These are phyloP conservation scores for Lucifuga dentata DNA, from an alignment of 2,113 vertebrate species.

Conservation along the genomic window DNA sequence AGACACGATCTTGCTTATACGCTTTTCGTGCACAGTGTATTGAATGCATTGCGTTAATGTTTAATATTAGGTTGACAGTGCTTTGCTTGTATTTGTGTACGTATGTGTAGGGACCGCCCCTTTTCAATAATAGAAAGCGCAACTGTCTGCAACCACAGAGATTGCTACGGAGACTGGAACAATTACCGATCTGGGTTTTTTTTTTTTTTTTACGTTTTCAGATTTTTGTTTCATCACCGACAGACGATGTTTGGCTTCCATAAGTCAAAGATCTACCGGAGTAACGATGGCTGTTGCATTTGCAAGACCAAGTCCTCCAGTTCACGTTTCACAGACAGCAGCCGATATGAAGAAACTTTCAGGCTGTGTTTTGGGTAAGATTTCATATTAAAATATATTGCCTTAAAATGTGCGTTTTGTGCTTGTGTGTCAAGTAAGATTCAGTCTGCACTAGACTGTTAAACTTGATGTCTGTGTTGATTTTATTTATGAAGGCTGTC, in stretches of 20 bases:
- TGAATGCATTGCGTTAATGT: background rate
- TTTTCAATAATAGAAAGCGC: conserved; percentile 31
- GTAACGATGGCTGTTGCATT: conserved; percentile 87
- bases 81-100: background rate
- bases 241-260: conserved; percentile 86
- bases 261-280: conserved; percentile 88
- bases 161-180: background rate
- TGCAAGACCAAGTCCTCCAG: conserved; percentile 89
- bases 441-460: background rate
- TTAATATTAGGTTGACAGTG: background rate
- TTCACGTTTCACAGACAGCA: conserved; percentile 87
- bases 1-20: too few relatives aligned
- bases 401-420: background rate
- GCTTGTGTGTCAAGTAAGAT: background rate
- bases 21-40: too few relatives aligned
- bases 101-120: conserved; percentile 72
- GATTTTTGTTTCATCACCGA: conserved; percentile 25
- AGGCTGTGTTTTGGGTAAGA: conserved; percentile 85
- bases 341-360: conserved; percentile 86
- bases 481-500: conserved; percentile 69
- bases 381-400: conserved; percentile 1
- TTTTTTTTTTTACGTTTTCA: conserved; percentile 30
- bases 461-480: background rate
- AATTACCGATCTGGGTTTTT: background rate
- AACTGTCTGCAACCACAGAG: conserved; percentile 34